Evolutionary conservation across 1,140 invertebrate genomes (phyloP).

Genomic region (Saxidomus purpurata): DNA sequence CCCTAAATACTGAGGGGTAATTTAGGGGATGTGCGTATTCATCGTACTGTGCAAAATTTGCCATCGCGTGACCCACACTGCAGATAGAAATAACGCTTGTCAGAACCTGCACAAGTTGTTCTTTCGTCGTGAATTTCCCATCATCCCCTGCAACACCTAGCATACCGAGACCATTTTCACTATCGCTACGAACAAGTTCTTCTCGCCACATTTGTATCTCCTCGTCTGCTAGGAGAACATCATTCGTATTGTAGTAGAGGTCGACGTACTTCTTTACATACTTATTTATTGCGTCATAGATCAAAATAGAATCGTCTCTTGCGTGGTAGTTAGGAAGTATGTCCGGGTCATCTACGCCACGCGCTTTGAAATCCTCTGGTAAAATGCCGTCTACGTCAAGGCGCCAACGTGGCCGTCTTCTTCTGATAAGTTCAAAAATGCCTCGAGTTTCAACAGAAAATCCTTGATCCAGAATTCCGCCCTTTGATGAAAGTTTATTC

Average conservation of each 20-base stretch:
- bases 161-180: slow-evolving; percentile 81
- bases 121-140: slow-evolving; percentile 78
- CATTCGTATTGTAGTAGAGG: slow-evolving; percentile 64
- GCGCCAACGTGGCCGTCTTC: slow-evolving; percentile 51
- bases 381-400: slow-evolving; percentile 68
- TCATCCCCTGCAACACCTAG: slow-evolving; percentile 77
- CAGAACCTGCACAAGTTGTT: slow-evolving; percentile 81
- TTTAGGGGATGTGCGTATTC: slow-evolving; percentile 86
- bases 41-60: slow-evolving; percentile 83
- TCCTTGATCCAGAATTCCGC: slow-evolving; percentile 25
- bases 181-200: slow-evolving; percentile 79
- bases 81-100: slow-evolving; percentile 85
- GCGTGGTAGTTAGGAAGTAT: slow-evolving; percentile 86
- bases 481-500: slow-evolving; percentile 33
- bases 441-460: slow-evolving; percentile 17
- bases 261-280: slow-evolving; percentile 81
- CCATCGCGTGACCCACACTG: slow-evolving; percentile 85
- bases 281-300: slow-evolving; percentile 82
- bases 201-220: slow-evolving; percentile 84
- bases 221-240: slow-evolving; percentile 72
- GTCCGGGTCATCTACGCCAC: slow-evolving; percentile 79
- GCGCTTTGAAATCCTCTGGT: slow-evolving; percentile 67
- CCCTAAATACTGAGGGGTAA: slow-evolving; percentile 85
- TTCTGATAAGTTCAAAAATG: slow-evolving; percentile 9
- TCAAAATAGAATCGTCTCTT: slow-evolving; percentile 85